Evolutionary conservation across 2,797 vertebrate genomes (phyloP).

Genomic region (Bradypus variegatus): DNA sequence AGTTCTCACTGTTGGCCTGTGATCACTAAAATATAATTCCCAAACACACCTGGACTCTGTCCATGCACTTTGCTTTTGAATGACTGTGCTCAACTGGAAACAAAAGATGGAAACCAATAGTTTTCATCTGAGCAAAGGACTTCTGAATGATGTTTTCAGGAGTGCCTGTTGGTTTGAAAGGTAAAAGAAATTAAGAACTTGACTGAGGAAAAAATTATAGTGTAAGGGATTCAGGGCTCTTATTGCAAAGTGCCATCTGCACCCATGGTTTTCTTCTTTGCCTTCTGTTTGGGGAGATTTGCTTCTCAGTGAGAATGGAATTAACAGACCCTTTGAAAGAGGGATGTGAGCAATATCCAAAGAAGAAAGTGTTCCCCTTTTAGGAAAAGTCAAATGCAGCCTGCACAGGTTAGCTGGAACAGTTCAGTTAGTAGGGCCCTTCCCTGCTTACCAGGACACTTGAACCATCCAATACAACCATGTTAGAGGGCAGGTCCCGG

Average conservation of each 20-base stretch:
- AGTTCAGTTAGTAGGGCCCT: neutral
- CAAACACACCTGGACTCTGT: neutral
- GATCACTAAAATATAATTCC: neutral
- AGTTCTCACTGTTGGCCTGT: neutral
- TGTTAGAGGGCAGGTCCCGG: accelerated
- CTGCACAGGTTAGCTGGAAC: neutral
- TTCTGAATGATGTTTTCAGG: constrained; percentile 62
- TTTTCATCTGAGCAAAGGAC: constrained; percentile 55
- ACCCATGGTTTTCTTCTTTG: neutral
- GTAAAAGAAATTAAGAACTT: constrained; percentile 25
- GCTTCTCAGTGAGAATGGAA: neutral
- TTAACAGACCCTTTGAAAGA: neutral
- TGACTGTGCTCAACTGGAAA: constrained; percentile 22
- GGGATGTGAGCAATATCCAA: neutral
- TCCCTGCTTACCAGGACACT: no score
- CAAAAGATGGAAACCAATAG: constrained; percentile 36
- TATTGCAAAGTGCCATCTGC: constrained; percentile 23
- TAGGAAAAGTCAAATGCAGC: neutral
- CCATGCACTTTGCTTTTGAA: neutral
- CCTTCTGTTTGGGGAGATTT: neutral
- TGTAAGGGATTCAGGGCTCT: constrained; percentile 31
- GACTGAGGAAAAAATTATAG: neutral
- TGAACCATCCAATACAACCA: neutral
- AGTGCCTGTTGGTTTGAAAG: constrained; percentile 63
- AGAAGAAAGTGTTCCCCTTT: neutral